These are phyloP conservation scores for Fistularia tabacaria DNA, from an alignment of 2,797 vertebrate genomes.

Conservation along the genomic window DNA sequence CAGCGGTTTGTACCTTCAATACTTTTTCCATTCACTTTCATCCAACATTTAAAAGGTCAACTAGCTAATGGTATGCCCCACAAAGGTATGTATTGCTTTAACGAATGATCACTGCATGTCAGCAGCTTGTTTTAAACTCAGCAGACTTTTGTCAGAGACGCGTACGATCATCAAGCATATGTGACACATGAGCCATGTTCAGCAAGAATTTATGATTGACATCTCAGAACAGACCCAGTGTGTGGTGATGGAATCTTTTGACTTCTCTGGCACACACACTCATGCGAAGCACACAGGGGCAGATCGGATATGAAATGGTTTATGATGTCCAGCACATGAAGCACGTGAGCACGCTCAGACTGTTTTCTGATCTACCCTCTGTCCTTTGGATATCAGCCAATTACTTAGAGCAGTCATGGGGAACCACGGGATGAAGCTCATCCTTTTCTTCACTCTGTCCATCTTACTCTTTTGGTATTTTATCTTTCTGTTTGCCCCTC, in stretches of 20 bases:
- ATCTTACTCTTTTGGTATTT: constrained; percentile 12
- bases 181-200: constrained; percentile 28
- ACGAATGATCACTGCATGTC: not conserved
- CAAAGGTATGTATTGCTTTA: too few relatives aligned
- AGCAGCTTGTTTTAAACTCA: constrained; percentile 9
- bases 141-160: not conserved
- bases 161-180: constrained; percentile 9
- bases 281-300: constrained; percentile 7
- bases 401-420: constrained; percentile 57
- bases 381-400: constrained; percentile 62
- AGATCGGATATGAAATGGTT: constrained; percentile 48
- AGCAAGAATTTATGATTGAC: constrained; percentile 35
- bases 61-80: too few relatives aligned
- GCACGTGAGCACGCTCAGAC: constrained; percentile 52
- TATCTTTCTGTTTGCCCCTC: constrained; percentile 20
- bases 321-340: constrained; percentile 61
- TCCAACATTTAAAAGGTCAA: too few relatives aligned
- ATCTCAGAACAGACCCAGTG: constrained; percentile 32
- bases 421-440: constrained; percentile 44
- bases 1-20: too few relatives aligned
- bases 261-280: constrained; percentile 12
- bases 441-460: constrained; percentile 36
- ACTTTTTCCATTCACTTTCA: too few relatives aligned
- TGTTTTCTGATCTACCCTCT: constrained; percentile 56
- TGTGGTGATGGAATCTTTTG: constrained; percentile 33